Evolutionary conservation across 2,797 vertebrate species (phyloP), one percentile per base, ranked within the genome.

Genomic region (Aythya fuligula): DNA sequence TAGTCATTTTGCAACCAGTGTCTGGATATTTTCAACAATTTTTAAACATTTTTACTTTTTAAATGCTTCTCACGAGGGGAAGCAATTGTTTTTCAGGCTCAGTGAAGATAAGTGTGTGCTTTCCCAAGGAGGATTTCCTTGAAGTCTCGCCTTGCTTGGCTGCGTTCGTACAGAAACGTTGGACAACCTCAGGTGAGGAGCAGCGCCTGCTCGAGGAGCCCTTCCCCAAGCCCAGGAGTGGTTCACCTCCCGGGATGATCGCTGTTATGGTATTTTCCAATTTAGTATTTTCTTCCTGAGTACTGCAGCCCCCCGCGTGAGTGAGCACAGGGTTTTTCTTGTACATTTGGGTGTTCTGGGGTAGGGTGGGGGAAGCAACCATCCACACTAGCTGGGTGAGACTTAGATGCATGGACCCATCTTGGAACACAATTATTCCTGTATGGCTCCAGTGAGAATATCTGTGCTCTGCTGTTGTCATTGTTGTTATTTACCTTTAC

Each of bases 111-210:
- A 66, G 66, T 2, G 13, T 9, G 4, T 18, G 21, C 6, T 41
- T 36, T 47, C 38, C 22, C 1, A 0, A 32, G 30, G 20, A 51
- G 49, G 41, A 6, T 32, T 82, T 57, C 47, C 61, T 73, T 56
- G n/a, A n/a, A 43, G 22, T 78, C 8, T 36, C 47, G 16, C 22
- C 61, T 41, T 18, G 19, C 15, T 43, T 34, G 66, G 2, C 32
- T 9, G 53, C 14, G 24, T 60, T 54, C 13, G 11, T 34, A 8
- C 21, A 32, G 41, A 64, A 38, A 62, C 30, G 3, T 11, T 1
- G 3, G 70, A n/a, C 17, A 30, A 30, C 4, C 1, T 3, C 32
- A 41, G 20, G 34, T 0, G 2, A 53, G 36, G 34, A 39, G 38
- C 58, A 53, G 51, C 32, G 43, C 0, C 36, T 3, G n/a, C n/a